Evolutionary conservation across 2,113 vertebrate genomes (phyloP), one percentile per base, ranked within the genome.

Genomic region (Malaclemys terrapin): DNA sequence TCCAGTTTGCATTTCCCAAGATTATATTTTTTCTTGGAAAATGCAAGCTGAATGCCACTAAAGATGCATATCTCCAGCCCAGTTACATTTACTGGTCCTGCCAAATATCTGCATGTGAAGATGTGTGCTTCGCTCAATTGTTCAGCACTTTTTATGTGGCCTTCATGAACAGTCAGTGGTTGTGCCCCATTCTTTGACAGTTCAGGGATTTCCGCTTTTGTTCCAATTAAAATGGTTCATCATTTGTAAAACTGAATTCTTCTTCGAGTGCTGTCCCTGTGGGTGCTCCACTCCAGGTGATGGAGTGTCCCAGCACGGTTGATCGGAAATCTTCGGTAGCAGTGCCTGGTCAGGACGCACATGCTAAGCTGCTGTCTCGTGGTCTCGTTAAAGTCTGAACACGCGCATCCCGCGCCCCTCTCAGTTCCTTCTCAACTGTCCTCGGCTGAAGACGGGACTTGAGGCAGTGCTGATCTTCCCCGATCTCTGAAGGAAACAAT

Each of bases 1-100:
- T 19, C 6, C 24, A 89, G 25, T 42, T 53, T 19, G 8, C 75
- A 84, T 52, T 88, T 84, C n/a, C 87, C 75, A 91, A 88, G 5
- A 91, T 85, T 84, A 85, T 86, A 49, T 92, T 95, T 96, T 82
- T 90, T 93, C 50, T 91, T 80, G 57, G 22, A 12, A 76, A 93
- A 89, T 13, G 82, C 69, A 89, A 62, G 6, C 10, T 89, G 24
- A 75, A 94, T 27, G 85, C 20, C 29, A 72, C 53, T 84, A 88
- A 90, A 42, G 85, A 87, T 42, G 83, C 78, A 76, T 89, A 76
- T n/a, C 54, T 38, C 4, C 69, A 81, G 62, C 7, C 10, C 17
- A 62, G 76, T 93, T 81, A 11, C 78, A 82, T 89, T 93, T 94
- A 91, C 47, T 93, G 14, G 49, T 52, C 93, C 91, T 80, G 72